These are phyloP conservation scores for Oncorhynchus keta DNA, from an alignment of 2,113 vertebrate species.

Conservation along the genomic window DNA sequence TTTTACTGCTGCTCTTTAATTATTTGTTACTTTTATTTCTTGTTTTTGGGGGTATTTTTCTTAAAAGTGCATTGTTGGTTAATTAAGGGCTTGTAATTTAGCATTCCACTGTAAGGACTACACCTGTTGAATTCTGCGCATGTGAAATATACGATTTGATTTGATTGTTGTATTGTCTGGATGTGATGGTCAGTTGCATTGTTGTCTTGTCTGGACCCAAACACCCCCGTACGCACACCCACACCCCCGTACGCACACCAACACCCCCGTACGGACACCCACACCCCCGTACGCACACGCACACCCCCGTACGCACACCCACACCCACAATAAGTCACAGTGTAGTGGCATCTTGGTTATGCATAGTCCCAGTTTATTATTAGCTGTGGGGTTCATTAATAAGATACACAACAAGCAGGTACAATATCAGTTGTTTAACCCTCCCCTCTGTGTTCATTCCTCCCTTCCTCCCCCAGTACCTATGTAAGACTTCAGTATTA, in stretches of 20 bases:
- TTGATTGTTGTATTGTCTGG: too few species aligned
- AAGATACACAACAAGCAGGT: conserved; percentile 71
- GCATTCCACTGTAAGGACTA: too few species aligned
- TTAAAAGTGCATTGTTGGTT: too few species aligned
- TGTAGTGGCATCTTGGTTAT: conserved; percentile 33
- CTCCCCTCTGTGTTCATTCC: not conserved
- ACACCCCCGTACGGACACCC: not conserved
- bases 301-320: not conserved
- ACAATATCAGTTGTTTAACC: conserved; percentile 56
- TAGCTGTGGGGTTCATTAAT: conserved; percentile 61
- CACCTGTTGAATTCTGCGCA: too few species aligned
- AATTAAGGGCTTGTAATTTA: too few species aligned
- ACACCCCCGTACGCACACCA: not conserved
- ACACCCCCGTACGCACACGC: not conserved
- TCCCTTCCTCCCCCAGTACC: not conserved
- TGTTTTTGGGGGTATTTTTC: too few species aligned
- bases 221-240: not conserved
- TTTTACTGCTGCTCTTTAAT: too few species aligned
- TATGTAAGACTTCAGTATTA: not conserved
- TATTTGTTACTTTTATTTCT: too few species aligned
- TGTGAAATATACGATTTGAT: too few species aligned
- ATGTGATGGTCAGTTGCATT: too few species aligned
- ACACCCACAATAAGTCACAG: not conserved
- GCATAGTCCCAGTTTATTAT: conserved; percentile 62
- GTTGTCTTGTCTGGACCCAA: too few species aligned